A percentile compares a stretch with the other conserved stretches of the same genome.
Evolutionary conservation across 1,140 invertebrate species (phyloP).

Genomic region (Olivierus martensii): DNA sequence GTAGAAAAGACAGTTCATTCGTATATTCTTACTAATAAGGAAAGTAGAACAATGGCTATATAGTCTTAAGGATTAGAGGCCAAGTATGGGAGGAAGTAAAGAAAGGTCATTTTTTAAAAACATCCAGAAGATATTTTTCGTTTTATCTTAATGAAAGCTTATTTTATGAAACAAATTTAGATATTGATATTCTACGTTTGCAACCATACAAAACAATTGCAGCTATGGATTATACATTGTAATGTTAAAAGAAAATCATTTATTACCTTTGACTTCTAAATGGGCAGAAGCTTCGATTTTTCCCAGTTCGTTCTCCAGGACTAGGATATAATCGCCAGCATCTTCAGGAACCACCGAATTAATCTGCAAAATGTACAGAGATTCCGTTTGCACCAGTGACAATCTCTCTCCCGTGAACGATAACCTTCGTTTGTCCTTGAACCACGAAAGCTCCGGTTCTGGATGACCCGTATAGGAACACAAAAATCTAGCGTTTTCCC

Average conservation of each 20-base stretch:
- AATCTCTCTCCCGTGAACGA: background rate
- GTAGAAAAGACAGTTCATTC: background rate
- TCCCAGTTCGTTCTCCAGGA: conserved; percentile 44
- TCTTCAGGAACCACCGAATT: background rate
- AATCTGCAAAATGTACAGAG: background rate
- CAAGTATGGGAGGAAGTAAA: background rate
- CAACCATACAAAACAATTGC: no score
- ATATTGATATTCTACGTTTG: no score
- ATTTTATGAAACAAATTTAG: no score
- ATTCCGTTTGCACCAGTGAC: background rate
- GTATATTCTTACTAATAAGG: background rate
- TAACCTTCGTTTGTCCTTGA: background rate
- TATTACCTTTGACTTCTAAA: background rate
- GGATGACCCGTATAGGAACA: conserved; percentile 62
- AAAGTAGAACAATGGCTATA: background rate
- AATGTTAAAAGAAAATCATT: background rate
- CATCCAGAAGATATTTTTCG: no score
- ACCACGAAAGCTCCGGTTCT: conserved; percentile 35
- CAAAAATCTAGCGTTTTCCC: conserved; percentile 62
- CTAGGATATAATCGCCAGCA: conserved; percentile 8
- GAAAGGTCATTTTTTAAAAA: background rate
- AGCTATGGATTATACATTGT: no score
- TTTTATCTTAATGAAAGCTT: no score
- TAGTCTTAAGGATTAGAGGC: background rate
- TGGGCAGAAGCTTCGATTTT: conserved; percentile 48